These are phyloP conservation scores for Pristis pectinata DNA, from an alignment of 2,797 vertebrate species.

Conservation along the genomic window DNA sequence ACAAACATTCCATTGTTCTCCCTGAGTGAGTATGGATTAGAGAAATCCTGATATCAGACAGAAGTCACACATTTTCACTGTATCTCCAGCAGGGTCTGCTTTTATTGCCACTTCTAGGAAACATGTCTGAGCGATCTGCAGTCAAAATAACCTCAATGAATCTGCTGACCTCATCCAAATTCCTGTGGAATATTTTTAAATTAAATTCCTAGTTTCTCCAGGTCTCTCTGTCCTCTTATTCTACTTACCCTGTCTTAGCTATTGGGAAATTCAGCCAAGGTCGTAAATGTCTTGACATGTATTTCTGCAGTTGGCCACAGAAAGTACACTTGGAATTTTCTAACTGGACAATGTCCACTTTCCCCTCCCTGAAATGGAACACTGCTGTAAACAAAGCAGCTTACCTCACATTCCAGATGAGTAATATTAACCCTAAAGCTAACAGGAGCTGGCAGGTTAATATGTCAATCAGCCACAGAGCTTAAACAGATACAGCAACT, in stretches of 20 bases:
- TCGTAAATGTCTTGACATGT: not conserved
- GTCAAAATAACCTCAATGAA: not conserved
- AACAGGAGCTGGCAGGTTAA: not conserved
- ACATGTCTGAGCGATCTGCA: not conserved
- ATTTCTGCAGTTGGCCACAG: not conserved
- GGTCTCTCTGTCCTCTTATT: not conserved
- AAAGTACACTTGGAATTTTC: not conserved
- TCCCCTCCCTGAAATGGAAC: not conserved
- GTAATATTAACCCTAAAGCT: not conserved
- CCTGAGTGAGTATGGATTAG: not conserved
- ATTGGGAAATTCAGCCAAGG: not conserved
- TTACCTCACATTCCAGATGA: not conserved
- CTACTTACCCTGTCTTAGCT: not conserved
- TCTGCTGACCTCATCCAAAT: not conserved
- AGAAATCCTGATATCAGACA: not conserved
- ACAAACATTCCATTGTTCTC: not conserved
- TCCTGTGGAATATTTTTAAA: not conserved
- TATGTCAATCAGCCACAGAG: not conserved
- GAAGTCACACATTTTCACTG: not conserved
- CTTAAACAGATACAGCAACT: conserved; percentile 5
- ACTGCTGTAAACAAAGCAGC: not conserved
- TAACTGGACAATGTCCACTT: not conserved
- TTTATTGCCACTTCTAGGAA: not conserved
- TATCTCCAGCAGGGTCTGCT: not conserved
- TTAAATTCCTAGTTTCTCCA: not conserved